phyloP scores from a whole-genome alignment of 2,113 vertebrate species.

The Coregonus clupeaformis region DNA sequence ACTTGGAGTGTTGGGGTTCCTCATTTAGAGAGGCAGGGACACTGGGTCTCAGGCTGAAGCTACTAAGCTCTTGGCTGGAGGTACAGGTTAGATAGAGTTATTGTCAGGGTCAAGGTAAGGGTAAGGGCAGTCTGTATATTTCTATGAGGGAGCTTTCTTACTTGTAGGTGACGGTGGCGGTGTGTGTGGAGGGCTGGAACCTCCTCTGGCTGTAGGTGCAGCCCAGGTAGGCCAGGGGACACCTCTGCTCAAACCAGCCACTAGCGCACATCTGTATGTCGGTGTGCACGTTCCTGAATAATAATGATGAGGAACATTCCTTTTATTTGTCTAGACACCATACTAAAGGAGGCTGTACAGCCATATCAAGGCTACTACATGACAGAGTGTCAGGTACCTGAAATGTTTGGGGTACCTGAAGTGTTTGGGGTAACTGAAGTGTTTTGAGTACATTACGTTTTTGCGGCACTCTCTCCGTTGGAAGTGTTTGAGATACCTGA shows the following conservation, averaged over 20 bases:
- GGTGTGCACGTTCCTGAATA: constrained; percentile 81
- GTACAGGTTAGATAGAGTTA: neutral
- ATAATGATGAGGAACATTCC: neutral
- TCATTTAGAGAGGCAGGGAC: constrained; percentile 59
- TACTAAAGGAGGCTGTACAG: neutral
- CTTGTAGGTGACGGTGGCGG: constrained; percentile 81
- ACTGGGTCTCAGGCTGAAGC: constrained; percentile 86
- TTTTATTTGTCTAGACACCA: neutral
- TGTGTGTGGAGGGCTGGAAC: constrained; percentile 82
- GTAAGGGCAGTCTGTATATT: neutral
- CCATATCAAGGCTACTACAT: too few species aligned
- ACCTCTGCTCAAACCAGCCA: constrained; percentile 95
- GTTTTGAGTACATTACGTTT: too few species aligned
- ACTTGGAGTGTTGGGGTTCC: neutral
- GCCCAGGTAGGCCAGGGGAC: constrained; percentile 90
- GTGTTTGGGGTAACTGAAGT: too few species aligned
- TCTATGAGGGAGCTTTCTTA: constrained; percentile 31
- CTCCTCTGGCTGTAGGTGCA: constrained; percentile 88
- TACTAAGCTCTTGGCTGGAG: constrained; percentile 76
- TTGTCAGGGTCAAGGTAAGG: neutral
- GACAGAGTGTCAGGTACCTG: too few species aligned
- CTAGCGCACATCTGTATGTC: constrained; percentile 88
- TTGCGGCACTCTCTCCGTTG: too few species aligned
- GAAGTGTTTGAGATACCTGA: too few species aligned
- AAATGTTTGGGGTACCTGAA: too few species aligned